Conservation (phyloP, 1,140 invertebrate genomes). For the Ips typographus region DNA sequence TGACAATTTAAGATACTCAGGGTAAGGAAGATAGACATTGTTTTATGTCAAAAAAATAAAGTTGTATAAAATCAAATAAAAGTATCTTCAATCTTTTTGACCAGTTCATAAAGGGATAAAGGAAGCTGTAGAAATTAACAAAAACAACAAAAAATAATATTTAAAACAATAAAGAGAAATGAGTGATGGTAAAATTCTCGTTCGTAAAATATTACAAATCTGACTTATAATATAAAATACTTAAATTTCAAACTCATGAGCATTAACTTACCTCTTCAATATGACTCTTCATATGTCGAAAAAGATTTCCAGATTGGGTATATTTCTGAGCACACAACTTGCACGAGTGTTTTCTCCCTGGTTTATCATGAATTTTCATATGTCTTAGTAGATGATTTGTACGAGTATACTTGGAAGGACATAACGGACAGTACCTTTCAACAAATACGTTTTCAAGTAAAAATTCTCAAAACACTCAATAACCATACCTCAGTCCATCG, state of each 20-base stretch:
- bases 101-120: no score
- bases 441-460: constrained; percentile 1
- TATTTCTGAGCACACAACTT: constrained; percentile 41
- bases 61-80: no score
- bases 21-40: no score
- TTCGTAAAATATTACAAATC: neutral
- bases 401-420: constrained; percentile 45
- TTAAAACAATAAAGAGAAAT: no score
- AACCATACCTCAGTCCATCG: constrained; percentile 40
- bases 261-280: constrained; percentile 31
- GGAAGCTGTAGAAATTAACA: no score
- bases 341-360: constrained; percentile 40
- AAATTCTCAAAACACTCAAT: neutral
- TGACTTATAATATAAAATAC: neutral
- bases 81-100: no score
- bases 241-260: neutral
- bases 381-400: constrained; percentile 45
- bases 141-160: no score
- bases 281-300: constrained; percentile 40
- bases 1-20: no score
- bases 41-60: no score
- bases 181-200: no score
- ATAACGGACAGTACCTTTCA: constrained; percentile 42
- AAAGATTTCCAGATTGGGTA: constrained; percentile 35
- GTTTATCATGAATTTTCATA: constrained; percentile 42